Base-by-base conservation (phyloP, 1,140 invertebrate species). In the Eumaeus atala region DNA sequence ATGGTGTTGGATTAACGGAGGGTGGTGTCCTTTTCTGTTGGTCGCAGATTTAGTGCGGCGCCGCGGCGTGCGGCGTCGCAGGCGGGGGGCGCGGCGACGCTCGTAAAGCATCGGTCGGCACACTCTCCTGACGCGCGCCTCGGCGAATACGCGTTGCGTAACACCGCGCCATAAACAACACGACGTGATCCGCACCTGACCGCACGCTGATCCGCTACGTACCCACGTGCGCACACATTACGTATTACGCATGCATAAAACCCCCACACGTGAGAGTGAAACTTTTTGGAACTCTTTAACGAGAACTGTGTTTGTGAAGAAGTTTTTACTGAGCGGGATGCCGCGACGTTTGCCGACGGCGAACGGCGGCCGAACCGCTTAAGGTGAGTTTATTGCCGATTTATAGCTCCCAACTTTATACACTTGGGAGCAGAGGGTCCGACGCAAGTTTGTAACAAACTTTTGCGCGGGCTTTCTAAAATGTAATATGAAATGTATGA, bases 101-200 rank as follows among this genome's bases (percentile, higher is more conserved):
- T 88, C 84, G 84, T 88, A 88, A 88, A 88, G 69, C 81, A 87
- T 88, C 84, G 83, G 80, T 72, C 86, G 76, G 74, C 83, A 87
- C 85, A 87, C 81, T 87, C 85, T 71, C 77, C 80, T 87, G 85
- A 88, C 86, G 86, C 83, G 84, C 78, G 79, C 67, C 76, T 74
- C 71, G 80, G 79, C 77, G 77, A 81, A 74, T 76, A 86, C 86
- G 83, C 83, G 86, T 85, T 84, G 84, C 82, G 84, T 83, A 87
- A 87, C 79, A 73, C 58, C 76, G 70, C 74, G 72, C 76, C 71
- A 81, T 84, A 84, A 85, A 85, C 82, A 85, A 84, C 73, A 72
- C 73, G 77, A 76, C 72, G 72, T 73, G 66, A 60, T 72, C 73
- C 67, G 66, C 72, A 74, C 74, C 74, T 79, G 71, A 71, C 59